These are phyloP conservation scores for Conus ventricosus DNA, from an alignment of 1,140 invertebrate species.

Conservation along the genomic window DNA sequence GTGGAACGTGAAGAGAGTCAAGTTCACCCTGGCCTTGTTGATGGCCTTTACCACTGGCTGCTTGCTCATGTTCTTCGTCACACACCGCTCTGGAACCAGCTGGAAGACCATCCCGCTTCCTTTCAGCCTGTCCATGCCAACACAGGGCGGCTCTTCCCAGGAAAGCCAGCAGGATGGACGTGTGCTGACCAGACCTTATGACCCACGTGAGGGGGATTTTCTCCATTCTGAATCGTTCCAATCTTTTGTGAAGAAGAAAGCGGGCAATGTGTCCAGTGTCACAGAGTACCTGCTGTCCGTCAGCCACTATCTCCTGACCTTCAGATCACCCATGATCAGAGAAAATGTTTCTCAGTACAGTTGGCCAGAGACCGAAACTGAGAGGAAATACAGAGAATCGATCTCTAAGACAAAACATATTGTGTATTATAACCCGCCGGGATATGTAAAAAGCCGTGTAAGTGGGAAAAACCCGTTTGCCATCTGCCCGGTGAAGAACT, in stretches of 20 bases:
- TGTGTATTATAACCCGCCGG: neutral
- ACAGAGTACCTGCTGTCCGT: neutral
- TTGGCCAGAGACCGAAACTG: neutral
- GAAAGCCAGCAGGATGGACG: no score
- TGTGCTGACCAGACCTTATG: neutral
- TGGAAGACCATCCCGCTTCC: neutral
- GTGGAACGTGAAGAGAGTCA: neutral
- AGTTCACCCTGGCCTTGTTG: neutral
- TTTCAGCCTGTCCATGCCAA: neutral
- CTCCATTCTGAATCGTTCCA: neutral
- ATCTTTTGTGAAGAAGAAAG: neutral
- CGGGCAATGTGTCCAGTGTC: neutral
- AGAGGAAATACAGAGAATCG: neutral
- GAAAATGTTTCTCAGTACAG: neutral
- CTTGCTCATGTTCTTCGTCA: neutral
- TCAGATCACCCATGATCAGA: neutral
- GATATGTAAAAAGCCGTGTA: neutral
- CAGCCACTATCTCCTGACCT: neutral
- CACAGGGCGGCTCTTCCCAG: no score
- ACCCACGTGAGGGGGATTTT: neutral
- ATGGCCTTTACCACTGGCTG: neutral
- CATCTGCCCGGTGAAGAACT: neutral
- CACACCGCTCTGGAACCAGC: neutral
- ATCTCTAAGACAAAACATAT: neutral
- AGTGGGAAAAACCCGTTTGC: neutral